Evolutionary conservation across 2,797 vertebrate species (phyloP).

Genomic region (Psittacula echo): DNA sequence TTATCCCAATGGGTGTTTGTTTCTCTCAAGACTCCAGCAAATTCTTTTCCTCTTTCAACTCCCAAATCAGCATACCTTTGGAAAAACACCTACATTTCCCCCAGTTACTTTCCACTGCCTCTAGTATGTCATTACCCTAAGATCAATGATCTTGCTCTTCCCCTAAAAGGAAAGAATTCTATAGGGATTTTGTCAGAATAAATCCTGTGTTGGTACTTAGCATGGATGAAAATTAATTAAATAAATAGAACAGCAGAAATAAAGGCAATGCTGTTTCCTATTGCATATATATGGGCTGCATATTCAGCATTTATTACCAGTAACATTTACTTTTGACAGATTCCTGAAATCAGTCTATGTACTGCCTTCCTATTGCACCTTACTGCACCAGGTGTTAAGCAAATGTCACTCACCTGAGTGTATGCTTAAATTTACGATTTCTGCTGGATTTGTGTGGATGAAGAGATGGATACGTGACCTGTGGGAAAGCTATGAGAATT

Average conservation of each 20-base stretch:
- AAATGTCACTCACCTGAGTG: background rate
- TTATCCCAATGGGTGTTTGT: conserved; percentile 10
- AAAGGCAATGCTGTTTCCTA: background rate
- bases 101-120: background rate
- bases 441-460: background rate
- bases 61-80: background rate
- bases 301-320: background rate
- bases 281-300: background rate
- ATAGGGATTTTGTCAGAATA: background rate
- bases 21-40: conserved; percentile 35
- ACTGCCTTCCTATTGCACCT: background rate
- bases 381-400: background rate
- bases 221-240: background rate
- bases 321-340: background rate
- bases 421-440: background rate
- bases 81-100: conserved; percentile 19
- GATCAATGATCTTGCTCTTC: background rate
- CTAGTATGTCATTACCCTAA: background rate
- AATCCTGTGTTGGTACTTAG: background rate
- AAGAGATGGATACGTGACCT: background rate
- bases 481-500: background rate
- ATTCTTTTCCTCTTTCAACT: conserved; percentile 32
- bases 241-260: background rate
- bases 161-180: background rate
- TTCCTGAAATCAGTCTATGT: background rate